phyloP scores from a whole-genome alignment of 2,797 vertebrate genomes.

The Ibycter americanus region DNA sequence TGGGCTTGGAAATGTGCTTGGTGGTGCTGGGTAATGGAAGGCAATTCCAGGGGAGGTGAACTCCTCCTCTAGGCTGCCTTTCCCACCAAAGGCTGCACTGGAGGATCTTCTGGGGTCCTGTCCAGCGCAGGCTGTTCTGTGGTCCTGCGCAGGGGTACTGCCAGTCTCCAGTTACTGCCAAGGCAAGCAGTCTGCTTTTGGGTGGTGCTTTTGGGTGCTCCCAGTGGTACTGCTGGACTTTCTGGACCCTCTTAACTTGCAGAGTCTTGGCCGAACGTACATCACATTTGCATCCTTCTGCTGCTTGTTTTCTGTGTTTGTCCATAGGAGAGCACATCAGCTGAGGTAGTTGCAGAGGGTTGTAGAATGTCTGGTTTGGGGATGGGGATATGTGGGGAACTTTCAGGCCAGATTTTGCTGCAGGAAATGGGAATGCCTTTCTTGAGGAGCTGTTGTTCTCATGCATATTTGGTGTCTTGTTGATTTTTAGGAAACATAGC shows the following conservation, averaged over 20 bases:
- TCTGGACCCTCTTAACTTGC: not conserved
- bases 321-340: rapidly evolving
- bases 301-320: not conserved
- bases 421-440: not conserved
- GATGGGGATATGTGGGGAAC: rapidly evolving
- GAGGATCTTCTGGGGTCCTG: not conserved
- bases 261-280: rapidly evolving
- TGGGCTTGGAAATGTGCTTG: not conserved
- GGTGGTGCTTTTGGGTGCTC: not conserved
- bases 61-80: not conserved
- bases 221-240: not conserved
- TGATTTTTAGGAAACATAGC: not conserved
- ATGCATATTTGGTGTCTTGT: rapidly evolving
- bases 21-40: rapidly evolving
- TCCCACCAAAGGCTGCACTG: not conserved
- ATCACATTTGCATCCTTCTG: rapidly evolving
- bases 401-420: not conserved
- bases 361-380: rapidly evolving
- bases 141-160: not conserved
- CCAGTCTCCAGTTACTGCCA: rapidly evolving
- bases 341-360: not conserved
- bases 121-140: not conserved
- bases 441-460: rapidly evolving
- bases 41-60: not conserved
- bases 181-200: not conserved